Conservation (phyloP, 2,113 vertebrate species). For the Manacus vitellinus region DNA sequence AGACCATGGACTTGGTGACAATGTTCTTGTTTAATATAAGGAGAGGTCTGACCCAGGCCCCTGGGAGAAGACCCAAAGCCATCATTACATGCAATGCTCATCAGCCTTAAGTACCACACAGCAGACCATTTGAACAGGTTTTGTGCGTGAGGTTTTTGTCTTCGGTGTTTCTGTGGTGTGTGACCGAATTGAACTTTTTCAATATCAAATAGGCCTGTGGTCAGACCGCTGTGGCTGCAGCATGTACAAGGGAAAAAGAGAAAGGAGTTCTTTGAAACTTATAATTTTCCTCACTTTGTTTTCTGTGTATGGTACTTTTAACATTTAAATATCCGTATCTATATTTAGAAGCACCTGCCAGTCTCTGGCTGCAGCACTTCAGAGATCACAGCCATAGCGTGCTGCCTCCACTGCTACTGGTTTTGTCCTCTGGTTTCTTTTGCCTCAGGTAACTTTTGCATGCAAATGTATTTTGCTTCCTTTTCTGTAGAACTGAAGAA, state of each 20-base stretch:
- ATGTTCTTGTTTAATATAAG: neutral
- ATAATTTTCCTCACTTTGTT: slow-evolving; percentile 2
- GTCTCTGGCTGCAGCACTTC: neutral
- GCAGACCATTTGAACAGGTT: neutral
- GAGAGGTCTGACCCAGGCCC: neutral
- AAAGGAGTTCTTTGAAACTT: neutral
- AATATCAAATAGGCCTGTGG: neutral
- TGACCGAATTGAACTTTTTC: neutral
- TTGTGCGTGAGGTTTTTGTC: neutral
- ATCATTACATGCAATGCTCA: neutral
- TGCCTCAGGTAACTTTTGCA: neutral
- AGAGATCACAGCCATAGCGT: neutral
- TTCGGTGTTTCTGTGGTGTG: neutral
- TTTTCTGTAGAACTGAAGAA: neutral
- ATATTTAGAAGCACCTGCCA: neutral
- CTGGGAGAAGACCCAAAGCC: neutral
- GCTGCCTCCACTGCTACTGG: neutral
- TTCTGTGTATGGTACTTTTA: neutral
- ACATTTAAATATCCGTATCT: neutral
- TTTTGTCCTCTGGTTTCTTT: neutral
- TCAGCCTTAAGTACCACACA: neutral
- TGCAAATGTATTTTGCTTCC: neutral
- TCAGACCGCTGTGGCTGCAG: neutral
- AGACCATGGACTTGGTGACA: neutral
- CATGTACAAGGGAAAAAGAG: neutral